A percentile compares a stretch with the other conserved stretches of the same genome.
phyloP scores from a whole-genome alignment of 1,140 invertebrate genomes.

The Oscheius sp. region DNA sequence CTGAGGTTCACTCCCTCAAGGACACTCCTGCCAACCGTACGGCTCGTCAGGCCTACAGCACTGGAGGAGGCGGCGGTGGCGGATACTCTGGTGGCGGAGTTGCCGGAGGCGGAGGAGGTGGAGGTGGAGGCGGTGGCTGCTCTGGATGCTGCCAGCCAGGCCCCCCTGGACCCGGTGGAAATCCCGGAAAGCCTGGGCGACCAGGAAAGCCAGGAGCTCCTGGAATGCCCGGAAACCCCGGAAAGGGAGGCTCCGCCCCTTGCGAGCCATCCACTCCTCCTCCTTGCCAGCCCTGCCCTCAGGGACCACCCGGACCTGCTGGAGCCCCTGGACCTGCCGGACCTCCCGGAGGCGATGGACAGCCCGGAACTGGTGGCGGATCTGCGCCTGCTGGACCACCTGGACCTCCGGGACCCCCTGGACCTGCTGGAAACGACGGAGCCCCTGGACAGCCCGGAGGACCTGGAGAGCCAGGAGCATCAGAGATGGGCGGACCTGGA shows the following conservation, averaged over 20 bases:
- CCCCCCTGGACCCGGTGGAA: constrained; percentile 46
- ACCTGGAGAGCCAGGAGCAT: constrained; percentile 31
- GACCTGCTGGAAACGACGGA: constrained; percentile 36
- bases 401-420: constrained; percentile 41
- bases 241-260: constrained; percentile 35
- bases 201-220: constrained; percentile 55
- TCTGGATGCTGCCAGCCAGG: constrained; percentile 40
- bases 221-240: constrained; percentile 48
- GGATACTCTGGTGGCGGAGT: constrained; percentile 37
- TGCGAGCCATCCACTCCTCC: constrained; percentile 46
- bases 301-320: constrained; percentile 41
- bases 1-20: constrained; percentile 56
- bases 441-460: constrained; percentile 34
- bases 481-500: constrained; percentile 17
- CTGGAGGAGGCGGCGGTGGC: constrained; percentile 28
- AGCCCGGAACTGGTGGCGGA: constrained; percentile 29
- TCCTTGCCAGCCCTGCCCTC: constrained; percentile 44
- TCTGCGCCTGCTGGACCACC: constrained; percentile 36
- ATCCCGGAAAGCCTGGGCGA: constrained; percentile 44
- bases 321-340: constrained; percentile 40
- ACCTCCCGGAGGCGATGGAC: constrained; percentile 35
- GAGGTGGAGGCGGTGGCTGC: constrained; percentile 30
- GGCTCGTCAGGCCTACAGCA: constrained; percentile 34
- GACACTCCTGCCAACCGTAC: constrained; percentile 49
- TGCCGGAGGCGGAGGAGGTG: constrained; percentile 38